Conservation (phyloP, 2,113 vertebrate genomes). For the Corvus moneduloides region DNA sequence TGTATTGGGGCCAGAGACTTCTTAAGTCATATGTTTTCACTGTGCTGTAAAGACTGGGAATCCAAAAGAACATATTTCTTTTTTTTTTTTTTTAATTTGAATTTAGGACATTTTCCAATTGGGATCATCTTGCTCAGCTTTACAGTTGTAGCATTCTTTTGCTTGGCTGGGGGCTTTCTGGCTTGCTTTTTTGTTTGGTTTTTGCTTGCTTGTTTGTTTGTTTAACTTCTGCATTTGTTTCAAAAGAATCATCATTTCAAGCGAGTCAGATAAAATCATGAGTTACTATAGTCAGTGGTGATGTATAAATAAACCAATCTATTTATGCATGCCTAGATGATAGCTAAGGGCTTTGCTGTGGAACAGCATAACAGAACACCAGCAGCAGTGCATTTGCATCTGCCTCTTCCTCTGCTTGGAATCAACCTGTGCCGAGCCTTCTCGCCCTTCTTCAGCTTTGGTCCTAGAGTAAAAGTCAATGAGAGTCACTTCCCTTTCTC, state of each 20-base stretch:
- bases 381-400: not conserved
- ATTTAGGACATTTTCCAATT: not conserved
- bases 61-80: not conserved
- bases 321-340: not conserved
- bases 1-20: not conserved
- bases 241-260: not conserved
- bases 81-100: not conserved
- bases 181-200: not conserved
- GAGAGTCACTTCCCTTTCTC: not conserved
- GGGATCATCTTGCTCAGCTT: not conserved
- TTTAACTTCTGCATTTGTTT: not conserved
- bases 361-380: not conserved
- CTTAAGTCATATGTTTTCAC: not conserved
- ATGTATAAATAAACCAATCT: constrained; percentile 36
- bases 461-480: not conserved
- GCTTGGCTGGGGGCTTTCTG: not conserved
- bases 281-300: not conserved
- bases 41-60: not conserved
- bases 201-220: not conserved
- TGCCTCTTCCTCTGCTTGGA: not conserved
- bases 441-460: not conserved
- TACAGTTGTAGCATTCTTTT: not conserved
- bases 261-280: not conserved
- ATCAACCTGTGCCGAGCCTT: not conserved
- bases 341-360: not conserved